Percentiles rank a stretch among this genome's conserved stretches.
Evolutionary conservation across 2,888 invertebrate species (phyloP).

Genomic region (Alsophila aescularia): DNA sequence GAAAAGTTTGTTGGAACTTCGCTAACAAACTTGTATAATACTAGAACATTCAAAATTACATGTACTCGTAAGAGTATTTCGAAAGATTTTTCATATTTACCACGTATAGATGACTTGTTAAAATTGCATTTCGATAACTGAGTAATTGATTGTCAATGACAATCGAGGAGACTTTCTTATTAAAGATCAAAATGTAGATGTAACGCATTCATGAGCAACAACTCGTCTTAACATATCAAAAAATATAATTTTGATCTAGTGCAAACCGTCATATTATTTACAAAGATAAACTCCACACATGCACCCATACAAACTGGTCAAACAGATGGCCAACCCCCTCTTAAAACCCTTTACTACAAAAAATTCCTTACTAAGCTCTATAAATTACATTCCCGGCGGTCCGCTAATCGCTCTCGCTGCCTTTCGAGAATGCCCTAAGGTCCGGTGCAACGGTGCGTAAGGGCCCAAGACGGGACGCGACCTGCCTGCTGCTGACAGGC

Average conservation of each 20-base stretch:
- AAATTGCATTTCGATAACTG: too few relatives aligned
- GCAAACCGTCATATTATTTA: not conserved
- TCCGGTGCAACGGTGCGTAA: constrained; percentile 69
- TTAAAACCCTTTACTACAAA: constrained; percentile 26
- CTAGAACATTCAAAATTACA: too few relatives aligned
- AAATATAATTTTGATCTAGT: not conserved
- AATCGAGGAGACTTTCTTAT: too few relatives aligned
- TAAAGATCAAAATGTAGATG: too few relatives aligned
- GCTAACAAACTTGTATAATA: not conserved
- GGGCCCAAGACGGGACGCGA: constrained; percentile 63
- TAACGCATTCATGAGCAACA: too few relatives aligned
- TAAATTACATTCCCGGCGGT: constrained; percentile 24
- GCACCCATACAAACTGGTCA: constrained; percentile 2
- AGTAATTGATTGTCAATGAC: too few relatives aligned
- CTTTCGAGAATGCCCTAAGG: constrained; percentile 41
- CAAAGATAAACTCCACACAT: not conserved
- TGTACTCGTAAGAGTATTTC: too few relatives aligned
- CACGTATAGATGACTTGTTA: too few relatives aligned
- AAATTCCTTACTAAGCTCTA: constrained; percentile 24
- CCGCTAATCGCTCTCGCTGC: constrained; percentile 45
- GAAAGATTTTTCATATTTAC: too few relatives aligned
- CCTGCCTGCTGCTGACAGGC: constrained; percentile 72
- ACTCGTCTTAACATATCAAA: not conserved
- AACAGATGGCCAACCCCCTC: constrained; percentile 11
- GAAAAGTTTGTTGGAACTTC: constrained; percentile 4